Evolutionary conservation across 2,113 vertebrate species (phyloP), one percentile per base, ranked within the genome.

Genomic region (Entelurus aequoreus): DNA sequence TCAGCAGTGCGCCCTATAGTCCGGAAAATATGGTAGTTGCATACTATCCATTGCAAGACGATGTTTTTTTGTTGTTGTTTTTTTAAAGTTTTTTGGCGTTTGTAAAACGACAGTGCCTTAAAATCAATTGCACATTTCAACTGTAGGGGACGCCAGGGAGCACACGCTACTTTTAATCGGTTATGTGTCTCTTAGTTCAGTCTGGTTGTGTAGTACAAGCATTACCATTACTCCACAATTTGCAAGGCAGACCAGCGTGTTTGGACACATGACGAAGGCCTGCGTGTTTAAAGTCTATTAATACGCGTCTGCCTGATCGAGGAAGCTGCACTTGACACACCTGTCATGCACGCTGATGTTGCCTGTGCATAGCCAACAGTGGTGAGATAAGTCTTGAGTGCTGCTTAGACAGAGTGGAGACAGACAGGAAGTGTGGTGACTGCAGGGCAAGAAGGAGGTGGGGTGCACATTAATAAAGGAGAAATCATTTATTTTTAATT

Each of bases 401-500:
- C 79, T 66, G 80, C 77, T 87, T 87, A 57, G 40, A 44, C 53
- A 85, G 82, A 85, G 76, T 72, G 68, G 74, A 67, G 68, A 68
- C 67, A 81, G 80, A 70, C 80, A 42, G 84, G 72, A 76, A 76
- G 83, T 63, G 79, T 82, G 75, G 75, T 74, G 83, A 82, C 83
- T 84, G 76, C 56, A 68, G 66, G 58, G 54, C 36, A 15, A 38
- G 35, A 14, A 16, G 9, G 15, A 72, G 51, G 51, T 35, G 69
- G 84, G 64, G 66, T 68, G 54, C 79, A 72, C 88, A 90, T 90
- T 92, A 91, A 92, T 92, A 89, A 90, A 88, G 80, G 70, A 87
- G 85, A 91, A 91, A 91, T 91, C 90, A 91, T 92, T 90, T 91
- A 91, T 91, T 91, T 92, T 91, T 92, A 90, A 92, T 92, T 88